Evolutionary conservation across 2,797 vertebrate genomes (phyloP), one percentile per base, ranked within the genome.

Genomic region (Rhinatrema bivittatum): DNA sequence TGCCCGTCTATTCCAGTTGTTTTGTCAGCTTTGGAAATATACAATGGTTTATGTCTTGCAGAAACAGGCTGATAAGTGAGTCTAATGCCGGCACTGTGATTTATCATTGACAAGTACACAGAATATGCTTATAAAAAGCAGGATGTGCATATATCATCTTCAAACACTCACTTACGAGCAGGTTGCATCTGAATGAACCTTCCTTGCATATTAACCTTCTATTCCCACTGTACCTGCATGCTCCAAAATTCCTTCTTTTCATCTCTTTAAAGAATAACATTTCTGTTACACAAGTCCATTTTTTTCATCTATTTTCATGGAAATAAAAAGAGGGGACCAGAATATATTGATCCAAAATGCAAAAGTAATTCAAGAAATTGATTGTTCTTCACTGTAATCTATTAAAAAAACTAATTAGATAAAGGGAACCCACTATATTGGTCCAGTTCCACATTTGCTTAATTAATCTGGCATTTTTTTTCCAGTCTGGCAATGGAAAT

Each of bases 311-410:
- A 65, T 67, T 69, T 60, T 60, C 56, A 23, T 32, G 53, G 36
- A 58, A 70, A 65, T 63, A 50, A 55, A 70, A 63, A 64, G n/a
- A 42, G 55, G 56, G 65, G 56, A 50, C 36, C 5, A 67, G 60
- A 65, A n/a, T 59, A 60, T 44, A 60, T 54, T n/a, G n/a, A 63
- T 63, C 58, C 59, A 43, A 56, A 61, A 68, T 38, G 46, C 34
- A 59, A 65, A 67, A 72, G 75, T 67, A 68, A 65, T 70, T 63
- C 10, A 33, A 53, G 49, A 53, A 46, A 65, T 55, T 57, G 67
- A 60, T 67, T 57, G 42, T 65, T 67, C 65, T 50, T 18, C 46
- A 56, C 39, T 45, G 44, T 65, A 68, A 65, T 61, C 50, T 56
- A 38, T 45, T 9, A 9, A 32, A 62, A 57, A 54, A 55, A 53